Conservation (phyloP, 2,113 vertebrate species). For the Australoheros scitulus region DNA sequence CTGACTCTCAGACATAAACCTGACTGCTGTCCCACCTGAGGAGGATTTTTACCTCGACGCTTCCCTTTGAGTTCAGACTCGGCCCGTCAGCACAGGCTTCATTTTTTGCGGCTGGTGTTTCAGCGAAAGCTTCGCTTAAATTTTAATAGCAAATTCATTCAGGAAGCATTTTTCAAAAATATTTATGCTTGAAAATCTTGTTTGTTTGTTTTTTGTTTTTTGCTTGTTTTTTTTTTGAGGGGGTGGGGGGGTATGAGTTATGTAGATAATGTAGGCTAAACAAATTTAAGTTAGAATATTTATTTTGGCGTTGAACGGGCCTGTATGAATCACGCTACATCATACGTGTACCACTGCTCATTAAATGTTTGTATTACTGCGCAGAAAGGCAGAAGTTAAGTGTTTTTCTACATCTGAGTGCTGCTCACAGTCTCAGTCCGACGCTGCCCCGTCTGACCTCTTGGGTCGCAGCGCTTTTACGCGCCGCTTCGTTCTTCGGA, state of each 20-base stretch:
- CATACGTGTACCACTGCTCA: no score
- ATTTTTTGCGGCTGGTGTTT: not conserved
- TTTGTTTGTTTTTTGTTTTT: no score
- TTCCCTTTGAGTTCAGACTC: not conserved
- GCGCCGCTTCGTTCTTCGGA: not conserved
- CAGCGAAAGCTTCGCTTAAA: not conserved
- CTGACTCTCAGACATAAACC: not conserved
- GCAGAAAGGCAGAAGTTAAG: not conserved
- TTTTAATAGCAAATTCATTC: not conserved
- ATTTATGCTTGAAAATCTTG: not conserved
- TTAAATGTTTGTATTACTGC: not conserved
- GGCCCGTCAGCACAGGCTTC: not conserved
- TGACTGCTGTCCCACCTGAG: no score
- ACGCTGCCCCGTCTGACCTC: conserved; percentile 20
- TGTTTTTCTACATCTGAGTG: not conserved
- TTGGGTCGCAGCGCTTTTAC: conserved; percentile 33
- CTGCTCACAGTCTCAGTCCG: not conserved
- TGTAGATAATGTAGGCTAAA: not conserved
- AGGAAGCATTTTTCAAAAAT: not conserved
- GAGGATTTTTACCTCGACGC: not conserved
- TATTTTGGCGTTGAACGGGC: not conserved
- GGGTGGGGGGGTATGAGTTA: not conserved
- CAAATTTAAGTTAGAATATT: not conserved
- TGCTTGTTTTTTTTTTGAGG: no score
- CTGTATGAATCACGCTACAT: not conserved